Conservation (phyloP, 1,140 invertebrate genomes). For the Drosophila varians region DNA sequence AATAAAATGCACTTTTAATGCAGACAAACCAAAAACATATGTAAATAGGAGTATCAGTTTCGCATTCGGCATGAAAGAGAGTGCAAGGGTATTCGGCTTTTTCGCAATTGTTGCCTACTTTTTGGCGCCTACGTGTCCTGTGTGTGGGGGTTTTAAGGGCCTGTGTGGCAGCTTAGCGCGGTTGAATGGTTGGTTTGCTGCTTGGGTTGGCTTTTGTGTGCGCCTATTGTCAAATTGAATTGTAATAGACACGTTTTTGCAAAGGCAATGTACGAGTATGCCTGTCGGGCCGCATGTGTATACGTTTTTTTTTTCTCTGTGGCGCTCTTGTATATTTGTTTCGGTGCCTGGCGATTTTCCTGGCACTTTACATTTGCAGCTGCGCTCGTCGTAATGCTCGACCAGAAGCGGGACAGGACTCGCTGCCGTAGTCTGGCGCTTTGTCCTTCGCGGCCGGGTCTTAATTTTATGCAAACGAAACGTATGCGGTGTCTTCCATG, state of each 20-base stretch:
- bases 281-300: neutral
- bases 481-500: slow-evolving; percentile 68
- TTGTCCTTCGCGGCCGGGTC: slow-evolving; percentile 23
- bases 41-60: neutral
- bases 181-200: slow-evolving; percentile 60
- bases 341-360: slow-evolving; percentile 21
- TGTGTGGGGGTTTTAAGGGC: slow-evolving; percentile 19
- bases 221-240: slow-evolving; percentile 81
- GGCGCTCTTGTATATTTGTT: slow-evolving; percentile 8
- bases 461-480: slow-evolving; percentile 79
- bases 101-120: slow-evolving; percentile 16
- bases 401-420: slow-evolving; percentile 26
- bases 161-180: slow-evolving; percentile 59
- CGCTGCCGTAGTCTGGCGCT: neutral
- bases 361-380: slow-evolving; percentile 81
- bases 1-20: neutral
- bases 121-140: slow-evolving; percentile 18
- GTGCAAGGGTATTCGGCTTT: slow-evolving; percentile 29
- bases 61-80: neutral
- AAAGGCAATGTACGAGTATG: slow-evolving; percentile 30
- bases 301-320: no score
- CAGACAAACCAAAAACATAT: neutral
- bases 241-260: slow-evolving; percentile 80
- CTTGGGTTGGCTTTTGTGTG: slow-evolving; percentile 70
- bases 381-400: slow-evolving; percentile 68